phyloP scores from a whole-genome alignment of 1,140 invertebrate genomes.

The Plodia interpunctella region DNA sequence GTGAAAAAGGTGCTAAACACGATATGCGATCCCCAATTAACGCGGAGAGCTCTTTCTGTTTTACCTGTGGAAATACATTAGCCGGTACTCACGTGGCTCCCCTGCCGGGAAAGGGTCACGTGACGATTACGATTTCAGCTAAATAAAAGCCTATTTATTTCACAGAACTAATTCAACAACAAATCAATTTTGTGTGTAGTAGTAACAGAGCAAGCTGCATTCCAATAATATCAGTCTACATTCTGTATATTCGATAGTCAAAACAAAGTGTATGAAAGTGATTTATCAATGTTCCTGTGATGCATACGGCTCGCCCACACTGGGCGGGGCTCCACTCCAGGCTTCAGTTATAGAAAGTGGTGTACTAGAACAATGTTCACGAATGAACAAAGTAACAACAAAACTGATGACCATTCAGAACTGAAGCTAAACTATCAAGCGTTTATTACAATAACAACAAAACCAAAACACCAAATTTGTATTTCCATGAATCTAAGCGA shows the following conservation, averaged over 20 bases:
- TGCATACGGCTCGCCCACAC: background rate
- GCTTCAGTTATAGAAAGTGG: background rate
- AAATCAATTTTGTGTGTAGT: too few relatives aligned
- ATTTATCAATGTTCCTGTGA: background rate
- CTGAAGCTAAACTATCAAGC: too few relatives aligned
- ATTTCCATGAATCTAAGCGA: too few relatives aligned
- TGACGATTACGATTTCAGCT: background rate
- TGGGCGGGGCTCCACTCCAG: background rate
- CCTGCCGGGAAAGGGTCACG: background rate
- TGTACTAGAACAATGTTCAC: background rate
- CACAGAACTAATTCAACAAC: too few relatives aligned
- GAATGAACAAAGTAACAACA: background rate
- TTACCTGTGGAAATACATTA: background rate
- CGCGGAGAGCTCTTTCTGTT: background rate
- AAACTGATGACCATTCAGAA: background rate
- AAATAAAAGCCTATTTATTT: background rate
- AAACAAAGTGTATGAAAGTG: conserved; percentile 1
- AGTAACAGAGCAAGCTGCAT: background rate
- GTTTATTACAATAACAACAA: too few relatives aligned
- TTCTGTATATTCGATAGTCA: background rate
- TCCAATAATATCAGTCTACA: background rate
- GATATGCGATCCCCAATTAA: conserved; percentile 3
- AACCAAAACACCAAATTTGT: too few relatives aligned
- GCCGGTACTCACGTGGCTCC: background rate
- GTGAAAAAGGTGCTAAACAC: background rate